Evolutionary conservation across 2,113 vertebrate genomes (phyloP), one percentile per base, ranked within the genome.

Genomic region (Aphyosemion australe): DNA sequence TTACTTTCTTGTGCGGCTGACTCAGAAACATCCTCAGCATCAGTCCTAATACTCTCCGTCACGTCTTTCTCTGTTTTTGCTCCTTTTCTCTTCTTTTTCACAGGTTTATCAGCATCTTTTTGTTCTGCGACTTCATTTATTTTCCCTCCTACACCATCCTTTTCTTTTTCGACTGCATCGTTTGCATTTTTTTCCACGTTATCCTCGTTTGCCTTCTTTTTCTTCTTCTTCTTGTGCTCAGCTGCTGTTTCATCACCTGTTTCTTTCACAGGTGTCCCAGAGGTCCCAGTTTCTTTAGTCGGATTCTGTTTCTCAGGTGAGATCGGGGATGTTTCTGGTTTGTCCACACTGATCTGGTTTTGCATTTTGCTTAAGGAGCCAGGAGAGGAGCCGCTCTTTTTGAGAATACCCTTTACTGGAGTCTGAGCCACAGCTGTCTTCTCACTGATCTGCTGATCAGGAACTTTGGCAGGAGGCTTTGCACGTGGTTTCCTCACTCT

Each of bases 401-500:
- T 74, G 1, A 57, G 15, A 13, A 11, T 55, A 16, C 2, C 67
- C 0, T 32, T 73, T 18, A 18, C 1, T 21, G 49, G 37, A 1
- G 64, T 70, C 43, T 21, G 49, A 16, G 19, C 21, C 6, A 4
- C 43, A 12, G 18, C 45, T 34, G 75, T 34, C 12, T 57, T 31
- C 3, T 1, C 12, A 0, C 34, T 47, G 3, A 6, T 50, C 11
- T 42, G 41, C 62, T 68, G 45, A 46, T 18, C 19, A 0, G 67
- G 20, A 61, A 13, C 19, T 61, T 85, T 85, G 0, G 61, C 10
- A 0, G 46, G 21, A 37, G 82, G 62, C 63, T 84, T 88, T 2
- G 80, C 75, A 8, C 57, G 65, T 6, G 86, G 57, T 61, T 87
- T 89, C 51, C 85, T 79, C 45, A 77, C 75, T 56, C 67, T 77